Conservation (phyloP, 1,140 invertebrate genomes). For the Caenorhabditis tropicalis region DNA sequence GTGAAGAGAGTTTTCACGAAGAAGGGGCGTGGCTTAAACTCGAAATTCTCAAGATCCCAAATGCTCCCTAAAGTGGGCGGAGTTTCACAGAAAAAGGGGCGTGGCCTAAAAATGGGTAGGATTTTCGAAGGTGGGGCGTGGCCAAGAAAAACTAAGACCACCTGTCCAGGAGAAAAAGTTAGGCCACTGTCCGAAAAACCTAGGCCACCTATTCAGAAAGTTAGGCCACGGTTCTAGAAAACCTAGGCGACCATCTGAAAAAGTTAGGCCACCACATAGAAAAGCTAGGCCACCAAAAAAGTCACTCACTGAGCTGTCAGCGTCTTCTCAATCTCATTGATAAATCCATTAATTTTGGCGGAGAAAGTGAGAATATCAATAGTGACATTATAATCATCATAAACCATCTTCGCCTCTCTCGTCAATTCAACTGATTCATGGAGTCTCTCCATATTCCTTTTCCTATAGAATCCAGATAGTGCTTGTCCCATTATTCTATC, state of each 20-base stretch:
- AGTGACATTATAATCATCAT: background rate
- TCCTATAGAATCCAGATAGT: background rate
- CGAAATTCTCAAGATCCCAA: no score
- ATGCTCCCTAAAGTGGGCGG: no score
- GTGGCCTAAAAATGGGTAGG: no score
- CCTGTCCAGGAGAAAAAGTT: background rate
- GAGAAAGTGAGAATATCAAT: constrained; percentile 1
- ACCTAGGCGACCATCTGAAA: background rate
- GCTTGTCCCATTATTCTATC: background rate
- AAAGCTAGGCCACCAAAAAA: background rate
- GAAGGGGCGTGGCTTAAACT: no score
- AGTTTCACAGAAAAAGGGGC: no score
- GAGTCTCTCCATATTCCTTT: background rate
- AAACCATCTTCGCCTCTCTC: background rate
- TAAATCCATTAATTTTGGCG: background rate
- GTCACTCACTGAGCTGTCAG: background rate
- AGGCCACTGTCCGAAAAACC: background rate
- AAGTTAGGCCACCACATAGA: background rate
- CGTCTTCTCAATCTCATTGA: background rate
- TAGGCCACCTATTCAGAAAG: background rate
- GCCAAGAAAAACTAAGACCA: no score
- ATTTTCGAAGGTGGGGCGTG: no score
- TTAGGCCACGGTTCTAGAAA: background rate
- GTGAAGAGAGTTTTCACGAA: no score
- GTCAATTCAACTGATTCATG: background rate